Evolutionary conservation across 2,888 invertebrate species (phyloP), one percentile per base, ranked within the genome.

Genomic region (Ophonus ardosiacus): DNA sequence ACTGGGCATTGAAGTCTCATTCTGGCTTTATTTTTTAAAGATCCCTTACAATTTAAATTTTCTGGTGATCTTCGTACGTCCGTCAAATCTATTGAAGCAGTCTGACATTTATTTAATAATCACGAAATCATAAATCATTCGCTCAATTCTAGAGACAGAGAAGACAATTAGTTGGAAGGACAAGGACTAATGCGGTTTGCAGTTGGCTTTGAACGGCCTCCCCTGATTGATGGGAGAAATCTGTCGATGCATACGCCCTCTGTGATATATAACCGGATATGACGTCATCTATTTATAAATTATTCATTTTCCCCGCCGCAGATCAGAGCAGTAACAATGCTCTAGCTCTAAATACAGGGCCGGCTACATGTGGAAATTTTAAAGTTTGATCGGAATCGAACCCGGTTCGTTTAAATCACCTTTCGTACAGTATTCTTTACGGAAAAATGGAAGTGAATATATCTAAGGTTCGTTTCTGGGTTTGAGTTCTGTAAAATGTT

Each of bases 241-340:
- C 56, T 81, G 81, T 81, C 81, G 81, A 81, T 81, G 68, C 81
- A 81, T 56, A 24, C 81, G 38, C 68, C 68, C 31, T 10, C 81
- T 31, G 17, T 81, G 81, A 81, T 68, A 81, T 81, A 81, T 81
- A 81, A 63, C 65, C 57, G 43, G 21, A 40, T 51, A 63, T 84
- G 84, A 84, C 84, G 84, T 84, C 84, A 78, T 65, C 56, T 65
- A 74, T 84, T 84, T 78, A 84, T 84, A 84, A 78, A 84, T 84
- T 76, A 84, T 84, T 84, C 83, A 83, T 83, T 83, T 83, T 83
- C 82, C 65, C 15, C 59, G 13, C 57, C 7, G 59, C 56, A 59
- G 6, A 8, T 38, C 38, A 61, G 61, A 61, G 59, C 80, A 40
- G 80, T 80, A 80, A 80, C 80, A 80, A 59, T 80, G 59, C 61